Conservation (phyloP, 2,113 vertebrate species). For the Mobula birostris region DNA sequence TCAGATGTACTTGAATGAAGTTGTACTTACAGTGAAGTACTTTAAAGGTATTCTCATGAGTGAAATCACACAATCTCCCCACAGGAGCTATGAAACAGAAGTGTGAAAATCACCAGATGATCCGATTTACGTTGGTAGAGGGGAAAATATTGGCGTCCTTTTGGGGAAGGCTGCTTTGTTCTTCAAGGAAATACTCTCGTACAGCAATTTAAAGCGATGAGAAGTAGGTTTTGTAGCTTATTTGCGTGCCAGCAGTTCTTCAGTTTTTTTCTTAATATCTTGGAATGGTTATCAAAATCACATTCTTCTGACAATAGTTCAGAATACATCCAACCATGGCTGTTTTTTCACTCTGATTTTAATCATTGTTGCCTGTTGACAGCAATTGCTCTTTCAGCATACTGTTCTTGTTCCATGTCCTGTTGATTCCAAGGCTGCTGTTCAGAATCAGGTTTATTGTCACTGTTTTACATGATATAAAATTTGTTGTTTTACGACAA, state of each 20-base stretch:
- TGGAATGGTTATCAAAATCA: background rate
- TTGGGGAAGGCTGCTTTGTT: background rate
- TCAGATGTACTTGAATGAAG: background rate
- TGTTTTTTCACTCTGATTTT: background rate
- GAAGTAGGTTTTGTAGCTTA: background rate
- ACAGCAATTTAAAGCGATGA: no score
- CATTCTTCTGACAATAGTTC: background rate
- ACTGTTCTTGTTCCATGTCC: background rate
- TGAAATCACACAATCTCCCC: background rate
- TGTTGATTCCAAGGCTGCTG: no score
- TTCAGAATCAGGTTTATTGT: no score
- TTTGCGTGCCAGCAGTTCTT: background rate
- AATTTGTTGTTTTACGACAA: no score
- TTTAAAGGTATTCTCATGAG: background rate
- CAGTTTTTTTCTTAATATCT: background rate
- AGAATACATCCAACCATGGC: background rate
- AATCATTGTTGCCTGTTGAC: background rate
- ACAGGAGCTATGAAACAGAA: background rate
- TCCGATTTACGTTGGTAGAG: background rate
- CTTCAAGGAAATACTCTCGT: background rate
- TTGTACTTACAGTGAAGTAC: background rate
- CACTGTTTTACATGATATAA: no score
- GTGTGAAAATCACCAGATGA: background rate
- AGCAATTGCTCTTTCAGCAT: background rate
- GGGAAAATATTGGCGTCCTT: background rate